A percentile compares a stretch with the other conserved stretches of the same genome.
These are phyloP conservation scores for Rhabdophis nuchalis DNA, from an alignment of 2,797 vertebrate species.

Conservation along the genomic window DNA sequence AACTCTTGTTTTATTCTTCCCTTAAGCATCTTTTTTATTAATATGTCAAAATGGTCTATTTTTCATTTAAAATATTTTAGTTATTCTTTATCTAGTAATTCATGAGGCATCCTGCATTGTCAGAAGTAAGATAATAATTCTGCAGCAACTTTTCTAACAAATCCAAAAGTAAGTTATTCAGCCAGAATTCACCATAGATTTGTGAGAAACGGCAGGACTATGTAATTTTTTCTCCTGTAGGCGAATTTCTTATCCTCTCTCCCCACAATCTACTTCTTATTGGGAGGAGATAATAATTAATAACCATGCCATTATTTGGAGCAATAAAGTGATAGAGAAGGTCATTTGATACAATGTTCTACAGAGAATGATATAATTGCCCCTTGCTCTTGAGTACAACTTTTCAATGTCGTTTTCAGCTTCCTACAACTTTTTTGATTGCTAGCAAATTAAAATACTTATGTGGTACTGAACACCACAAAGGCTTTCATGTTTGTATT, in stretches of 20 bases:
- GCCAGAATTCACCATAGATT: neutral
- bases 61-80: neutral
- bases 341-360: neutral
- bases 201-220: neutral
- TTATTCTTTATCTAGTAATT: neutral
- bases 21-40: neutral
- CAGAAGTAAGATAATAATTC: neutral
- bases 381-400: no score
- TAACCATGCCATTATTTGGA: neutral
- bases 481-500: neutral
- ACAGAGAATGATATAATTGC: neutral
- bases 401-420: neutral
- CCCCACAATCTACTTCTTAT: neutral
- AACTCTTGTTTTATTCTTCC: neutral
- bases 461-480: no score
- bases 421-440: neutral
- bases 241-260: neutral
- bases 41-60: neutral
- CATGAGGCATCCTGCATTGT: neutral
- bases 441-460: neutral
- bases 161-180: neutral
- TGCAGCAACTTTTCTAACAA: neutral
- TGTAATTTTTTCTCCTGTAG: neutral
- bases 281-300: neutral
- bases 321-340: neutral